Base-by-base conservation (phyloP, 2,888 invertebrate genomes). In the Synanthedon vespiformis region DNA sequence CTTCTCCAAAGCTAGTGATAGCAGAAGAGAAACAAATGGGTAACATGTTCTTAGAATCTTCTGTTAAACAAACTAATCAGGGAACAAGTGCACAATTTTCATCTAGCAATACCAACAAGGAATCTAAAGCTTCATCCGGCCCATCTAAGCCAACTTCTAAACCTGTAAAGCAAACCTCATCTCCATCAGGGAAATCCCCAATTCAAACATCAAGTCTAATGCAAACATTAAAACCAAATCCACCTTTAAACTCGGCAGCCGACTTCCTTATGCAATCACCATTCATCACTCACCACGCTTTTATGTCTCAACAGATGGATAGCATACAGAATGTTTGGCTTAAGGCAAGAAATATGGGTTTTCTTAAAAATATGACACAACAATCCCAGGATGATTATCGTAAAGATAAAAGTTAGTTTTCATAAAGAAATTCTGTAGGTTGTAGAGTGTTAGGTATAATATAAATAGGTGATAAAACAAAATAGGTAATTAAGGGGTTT, bases 1-100 rank as follows among this genome's bases (percentile, higher is more conserved):
- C 86, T 41, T 88, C 88, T 40, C 88, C 88, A 40, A 88, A 88
- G 61, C 68, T 88, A 57, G 83, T 88, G 1, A 88, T 88, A 61
- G 88, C 88, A 53, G 88, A 88, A 65, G 87, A 87, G 52, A 88
- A 87, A 61, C 87, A 87, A 65, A 64, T 70, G 14, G 69, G 61
- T 55, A 74, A 58, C 60, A 58, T 64, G 56, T 56, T 68, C 51
- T 56, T 68, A 51, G 88, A 88, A 53, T 69, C 69, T 53, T 78
- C 64, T 60, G 61, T 76, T 6, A 81, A 78, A 61, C 87, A 87
- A 57, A 78, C 82, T 47, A 84, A 79, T 66, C 81, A 82, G 68
- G 78, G 84, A 58, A 73, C 81, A 40, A 87, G 81, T 62, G 77
- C 81, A 16, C 85, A 85, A 60, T 61, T 82, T 52, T 62, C 80